phyloP scores from a whole-genome alignment of 2,113 vertebrate species.

The Drymodes brunneopygia region DNA sequence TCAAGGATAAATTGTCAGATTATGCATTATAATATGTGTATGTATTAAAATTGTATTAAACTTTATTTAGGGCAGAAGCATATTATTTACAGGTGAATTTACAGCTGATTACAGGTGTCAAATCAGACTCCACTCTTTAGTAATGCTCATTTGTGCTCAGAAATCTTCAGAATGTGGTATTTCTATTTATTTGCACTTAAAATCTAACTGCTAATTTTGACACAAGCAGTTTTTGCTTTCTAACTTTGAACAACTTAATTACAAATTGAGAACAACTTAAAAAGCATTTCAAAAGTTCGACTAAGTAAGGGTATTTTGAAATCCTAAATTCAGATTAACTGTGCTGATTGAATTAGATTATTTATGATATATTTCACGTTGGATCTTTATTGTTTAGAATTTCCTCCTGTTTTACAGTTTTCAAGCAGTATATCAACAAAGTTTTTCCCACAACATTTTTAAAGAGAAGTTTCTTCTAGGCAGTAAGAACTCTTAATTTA shows the following conservation, averaged over 20 bases:
- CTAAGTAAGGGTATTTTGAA: background rate
- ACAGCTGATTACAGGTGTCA: background rate
- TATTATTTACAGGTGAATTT: background rate
- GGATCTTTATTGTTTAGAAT: background rate
- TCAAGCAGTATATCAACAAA: background rate
- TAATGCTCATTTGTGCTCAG: background rate
- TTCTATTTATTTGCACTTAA: background rate
- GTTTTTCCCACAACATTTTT: background rate
- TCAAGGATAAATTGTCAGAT: background rate
- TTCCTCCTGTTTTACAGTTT: background rate
- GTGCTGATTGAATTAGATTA: background rate
- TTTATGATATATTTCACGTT: background rate
- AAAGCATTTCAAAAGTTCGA: background rate
- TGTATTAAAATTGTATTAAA: background rate
- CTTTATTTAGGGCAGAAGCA: background rate
- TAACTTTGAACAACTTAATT: background rate
- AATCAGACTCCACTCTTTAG: background rate
- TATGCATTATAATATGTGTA: background rate
- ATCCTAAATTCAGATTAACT: background rate
- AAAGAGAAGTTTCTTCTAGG: background rate
- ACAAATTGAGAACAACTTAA: background rate
- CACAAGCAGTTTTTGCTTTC: background rate
- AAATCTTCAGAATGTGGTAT: background rate
- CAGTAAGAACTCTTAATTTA: background rate
- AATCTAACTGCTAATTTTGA: background rate